Evolutionary conservation across 2,113 vertebrate species (phyloP), one percentile per base, ranked within the genome.

Genomic region (Prochilodus magdalenae): DNA sequence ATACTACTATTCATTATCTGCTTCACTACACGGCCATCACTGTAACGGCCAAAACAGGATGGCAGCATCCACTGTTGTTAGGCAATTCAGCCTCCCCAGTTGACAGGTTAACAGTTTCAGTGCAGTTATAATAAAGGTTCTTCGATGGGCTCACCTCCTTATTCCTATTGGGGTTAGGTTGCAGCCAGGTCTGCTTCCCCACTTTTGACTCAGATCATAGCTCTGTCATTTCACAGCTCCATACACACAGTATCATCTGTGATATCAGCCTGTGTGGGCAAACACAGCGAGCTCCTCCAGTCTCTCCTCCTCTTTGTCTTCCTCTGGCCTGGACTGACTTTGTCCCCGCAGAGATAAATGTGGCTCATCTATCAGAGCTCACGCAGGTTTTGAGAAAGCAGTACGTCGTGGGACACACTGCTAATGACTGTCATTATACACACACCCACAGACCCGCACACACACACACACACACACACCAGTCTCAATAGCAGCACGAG

Each of bases 351-450:
- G 73, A 76, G 63, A 82, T 60, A 82, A 70, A 70, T 60, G 63
- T 82, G 36, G 36, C 80, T 82, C 80, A 55, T 82, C 65, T 69
- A 67, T 76, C 80, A 79, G 66, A 71, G 69, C 69, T 33, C 33
- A 75, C 33, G 29, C 63, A 59, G 80, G 47, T 36, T 67, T 69
- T 70, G 30, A 66, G 26, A 69, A 49, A 29, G 79, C 79, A 59
- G 62, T 44, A 63, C 80, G 74, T 75, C 63, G 66, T 51, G 51
- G 80, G 73, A 82, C 80, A 66, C 49, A 24, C 51, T 60, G 53
- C 73, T 82, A 82, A 82, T 82, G 73, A 60, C 80, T 47, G 80
- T 81, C 80, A 81, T 75, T 81, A 75, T 47, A 69, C 62, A 76
- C 33, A 75, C 20, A 29, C 65, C 15, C 29, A 75, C 53, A 16